Percentiles rank a stretch among this genome's conserved stretches.
Evolutionary conservation across 2,888 invertebrate genomes (phyloP).

Genomic region (Mechanitis messenoides): DNA sequence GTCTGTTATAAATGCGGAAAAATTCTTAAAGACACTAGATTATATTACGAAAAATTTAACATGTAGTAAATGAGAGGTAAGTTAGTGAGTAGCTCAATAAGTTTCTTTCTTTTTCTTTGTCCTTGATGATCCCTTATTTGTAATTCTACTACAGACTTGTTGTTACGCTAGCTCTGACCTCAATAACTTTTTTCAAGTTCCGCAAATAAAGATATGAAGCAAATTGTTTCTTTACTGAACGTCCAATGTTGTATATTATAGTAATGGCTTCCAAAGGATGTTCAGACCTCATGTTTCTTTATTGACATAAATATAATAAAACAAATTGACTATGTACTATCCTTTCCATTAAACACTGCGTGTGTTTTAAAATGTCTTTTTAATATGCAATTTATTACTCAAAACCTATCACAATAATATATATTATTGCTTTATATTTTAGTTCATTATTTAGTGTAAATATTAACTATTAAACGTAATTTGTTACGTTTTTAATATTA

Average conservation of each 20-base stretch:
- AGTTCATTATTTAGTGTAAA: too few species aligned
- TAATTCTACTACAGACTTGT: conserved; percentile 31
- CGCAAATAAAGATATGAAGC: conserved; percentile 15
- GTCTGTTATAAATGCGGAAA: not conserved
- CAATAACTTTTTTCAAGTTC: conserved; percentile 27
- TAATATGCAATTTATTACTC: too few species aligned
- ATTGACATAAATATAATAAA: too few species aligned
- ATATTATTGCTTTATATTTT: too few species aligned
- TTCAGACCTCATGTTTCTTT: too few species aligned
- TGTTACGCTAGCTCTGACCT: conserved; percentile 31
- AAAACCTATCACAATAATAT: too few species aligned
- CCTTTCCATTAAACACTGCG: too few species aligned
- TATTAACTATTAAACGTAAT: too few species aligned
- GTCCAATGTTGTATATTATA: not conserved
- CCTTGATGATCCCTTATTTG: conserved; percentile 33
- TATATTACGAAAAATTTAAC: conserved; percentile 25
- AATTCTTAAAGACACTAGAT: not conserved
- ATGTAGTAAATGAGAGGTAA: conserved; percentile 36
- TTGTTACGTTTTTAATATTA: too few species aligned
- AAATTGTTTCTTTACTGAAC: not conserved
- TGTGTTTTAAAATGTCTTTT: too few species aligned
- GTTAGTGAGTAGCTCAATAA: conserved; percentile 36
- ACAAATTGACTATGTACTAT: too few species aligned
- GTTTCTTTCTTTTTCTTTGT: conserved; percentile 29
- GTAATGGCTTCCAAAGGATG: too few species aligned